Conservation (phyloP, 2,797 vertebrate genomes). For the Sebastes glaucus region DNA sequence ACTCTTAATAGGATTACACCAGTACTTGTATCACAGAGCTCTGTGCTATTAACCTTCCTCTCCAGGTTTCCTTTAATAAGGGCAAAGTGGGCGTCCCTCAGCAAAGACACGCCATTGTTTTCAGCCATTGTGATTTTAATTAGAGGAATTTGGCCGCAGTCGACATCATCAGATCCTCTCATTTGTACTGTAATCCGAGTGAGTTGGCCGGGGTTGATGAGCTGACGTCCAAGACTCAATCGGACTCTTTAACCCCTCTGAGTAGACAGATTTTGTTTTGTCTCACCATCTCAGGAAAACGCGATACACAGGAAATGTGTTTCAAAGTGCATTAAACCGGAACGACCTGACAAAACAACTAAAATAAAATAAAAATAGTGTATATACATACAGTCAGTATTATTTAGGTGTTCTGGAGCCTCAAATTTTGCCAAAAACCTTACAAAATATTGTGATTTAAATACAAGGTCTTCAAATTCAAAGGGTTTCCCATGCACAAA, state of each 20-base stretch:
- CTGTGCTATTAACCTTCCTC: constrained; percentile 62
- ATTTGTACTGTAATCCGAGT: constrained; percentile 66
- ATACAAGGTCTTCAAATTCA: not conserved
- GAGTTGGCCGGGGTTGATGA: constrained; percentile 59
- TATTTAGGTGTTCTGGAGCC: not conserved
- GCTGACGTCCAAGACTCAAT: constrained; percentile 64
- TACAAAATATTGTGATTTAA: not conserved
- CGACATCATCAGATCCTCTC: constrained; percentile 68
- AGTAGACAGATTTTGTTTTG: constrained; percentile 45
- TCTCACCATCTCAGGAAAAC: constrained; percentile 29
- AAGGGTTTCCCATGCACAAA: not conserved
- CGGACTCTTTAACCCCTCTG: constrained; percentile 62
- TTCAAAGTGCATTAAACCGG: not conserved
- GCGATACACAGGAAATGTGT: not conserved
- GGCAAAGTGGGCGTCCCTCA: constrained; percentile 55
- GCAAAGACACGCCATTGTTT: constrained; percentile 55
- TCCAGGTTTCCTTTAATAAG: constrained; percentile 61
- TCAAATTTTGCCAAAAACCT: not conserved
- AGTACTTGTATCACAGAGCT: constrained; percentile 42
- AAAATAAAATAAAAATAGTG: not conserved
- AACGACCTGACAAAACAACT: not conserved
- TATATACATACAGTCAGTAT: not conserved
- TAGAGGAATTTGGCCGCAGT: constrained; percentile 65
- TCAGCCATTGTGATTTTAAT: constrained; percentile 74
- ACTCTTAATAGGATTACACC: constrained; percentile 60